Percentiles rank a stretch among this genome's conserved stretches.
Evolutionary conservation across 2,797 vertebrate genomes (phyloP).

Genomic region (Micrastur ruficollis): DNA sequence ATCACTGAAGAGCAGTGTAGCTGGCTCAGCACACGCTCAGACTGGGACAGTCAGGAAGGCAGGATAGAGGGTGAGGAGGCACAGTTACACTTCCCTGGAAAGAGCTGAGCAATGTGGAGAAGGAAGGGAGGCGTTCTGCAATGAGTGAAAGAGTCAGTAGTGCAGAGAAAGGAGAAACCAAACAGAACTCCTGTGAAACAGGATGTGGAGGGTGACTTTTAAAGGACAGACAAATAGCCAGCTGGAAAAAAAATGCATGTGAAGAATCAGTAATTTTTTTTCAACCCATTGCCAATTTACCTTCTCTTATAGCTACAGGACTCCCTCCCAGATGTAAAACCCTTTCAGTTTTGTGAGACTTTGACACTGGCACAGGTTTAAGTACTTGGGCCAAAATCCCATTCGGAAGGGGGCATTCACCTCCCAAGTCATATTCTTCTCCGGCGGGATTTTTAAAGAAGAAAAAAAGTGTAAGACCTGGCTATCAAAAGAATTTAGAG

Average conservation of each 20-base stretch:
- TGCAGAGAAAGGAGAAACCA: not conserved
- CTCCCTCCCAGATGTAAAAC: not conserved
- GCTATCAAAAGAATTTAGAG: not conserved
- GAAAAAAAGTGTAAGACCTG: not conserved
- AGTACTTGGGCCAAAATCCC: not conserved
- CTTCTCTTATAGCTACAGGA: not conserved
- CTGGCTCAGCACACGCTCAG: not conserved
- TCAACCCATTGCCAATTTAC: not conserved
- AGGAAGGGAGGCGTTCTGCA: not conserved
- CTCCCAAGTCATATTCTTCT: not conserved
- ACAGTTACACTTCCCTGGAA: not conserved
- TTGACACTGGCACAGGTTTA: not conserved
- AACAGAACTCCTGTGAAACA: constrained; percentile 7
- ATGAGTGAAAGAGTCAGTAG: not conserved
- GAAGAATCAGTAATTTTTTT: not conserved
- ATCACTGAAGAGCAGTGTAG: not conserved
- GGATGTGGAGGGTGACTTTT: not conserved
- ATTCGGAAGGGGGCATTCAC: not conserved
- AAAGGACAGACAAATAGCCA: constrained; percentile 12
- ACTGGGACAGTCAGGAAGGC: not conserved
- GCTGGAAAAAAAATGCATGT: not conserved
- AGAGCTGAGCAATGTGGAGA: not conserved
- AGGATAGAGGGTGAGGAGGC: not conserved
- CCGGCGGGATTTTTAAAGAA: not conserved
- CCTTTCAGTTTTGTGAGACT: not conserved